Evolutionary conservation across 2,888 invertebrate species (phyloP), one percentile per base, ranked within the genome.

Genomic region (Euspilapteryx auroguttella): DNA sequence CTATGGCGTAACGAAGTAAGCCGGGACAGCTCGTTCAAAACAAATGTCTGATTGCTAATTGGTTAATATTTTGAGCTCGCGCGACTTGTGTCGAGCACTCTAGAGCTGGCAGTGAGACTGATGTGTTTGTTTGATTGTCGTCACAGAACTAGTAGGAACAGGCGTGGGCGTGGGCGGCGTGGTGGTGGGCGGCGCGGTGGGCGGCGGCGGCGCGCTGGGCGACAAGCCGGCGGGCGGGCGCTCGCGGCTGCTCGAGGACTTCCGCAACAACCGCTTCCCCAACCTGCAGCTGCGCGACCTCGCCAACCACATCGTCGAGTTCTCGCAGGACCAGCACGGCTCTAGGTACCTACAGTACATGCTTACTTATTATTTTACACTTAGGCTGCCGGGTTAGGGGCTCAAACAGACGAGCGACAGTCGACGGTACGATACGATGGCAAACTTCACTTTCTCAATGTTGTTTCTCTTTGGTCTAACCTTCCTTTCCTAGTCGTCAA

Each of bases 291-390:
- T 99, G 42, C 86, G 94, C 41, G 98, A 99, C 73, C 82, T 99
- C 45, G 88, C 90, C 45, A 92, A 94, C 75, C 97, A 99, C 69
- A 97, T 99, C 55, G 96, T 98, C 12, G 99, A 99, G 75, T 99
- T 99, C 75, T 95, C 96, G 36, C 94, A 95, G 76, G 99, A 99
- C 75, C 99, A 99, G 65, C 99, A 99, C 58, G 99, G 99, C 27
- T 98, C 97, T 27, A 87, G 77, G 77, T 75, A 35, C 9, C 26
- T 4, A 10, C 24, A 5, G 12, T 2, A 24, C 24, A 23, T 23
- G 8, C 8, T 3, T 23, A 7, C 11, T 7, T 4, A 11, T 11
- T 3, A 7, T 20, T 20, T 8, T 20, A 20, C 3, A 20, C 3
- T n/a, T n/a, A n/a, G n/a, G n/a, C n/a, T n/a, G n/a, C n/a, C n/a